phyloP scores from a whole-genome alignment of 2,113 vertebrate species.

The Boleophthalmus pectinirostris region DNA sequence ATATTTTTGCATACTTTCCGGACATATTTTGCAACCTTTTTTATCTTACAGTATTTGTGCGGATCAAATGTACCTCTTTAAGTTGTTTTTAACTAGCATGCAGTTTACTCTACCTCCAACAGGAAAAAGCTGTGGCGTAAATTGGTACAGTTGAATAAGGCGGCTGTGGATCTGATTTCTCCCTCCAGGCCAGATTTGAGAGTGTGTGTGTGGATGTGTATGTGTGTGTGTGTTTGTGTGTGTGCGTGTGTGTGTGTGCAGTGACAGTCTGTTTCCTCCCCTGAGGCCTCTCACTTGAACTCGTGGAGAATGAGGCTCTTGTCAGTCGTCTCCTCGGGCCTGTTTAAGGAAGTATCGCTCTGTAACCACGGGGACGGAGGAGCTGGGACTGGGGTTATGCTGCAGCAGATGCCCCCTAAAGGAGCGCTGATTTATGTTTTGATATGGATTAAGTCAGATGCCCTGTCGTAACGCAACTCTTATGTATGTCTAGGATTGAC shows the following conservation, averaged over 20 bases:
- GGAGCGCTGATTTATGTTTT: not conserved
- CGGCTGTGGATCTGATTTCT: slow-evolving; percentile 49
- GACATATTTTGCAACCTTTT: not conserved
- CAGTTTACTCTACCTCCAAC: slow-evolving; percentile 8
- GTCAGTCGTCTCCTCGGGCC: slow-evolving; percentile 68
- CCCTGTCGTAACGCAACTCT: not conserved
- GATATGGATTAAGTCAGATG: not conserved
- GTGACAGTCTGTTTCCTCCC: slow-evolving; percentile 65
- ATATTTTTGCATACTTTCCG: not conserved
- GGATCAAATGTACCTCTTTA: not conserved
- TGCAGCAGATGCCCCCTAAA: slow-evolving; percentile 15
- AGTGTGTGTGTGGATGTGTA: slow-evolving; percentile 41
- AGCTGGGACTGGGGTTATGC: slow-evolving; percentile 40
- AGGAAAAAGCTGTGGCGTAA: slow-evolving; percentile 9
- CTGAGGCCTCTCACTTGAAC: slow-evolving; percentile 67
- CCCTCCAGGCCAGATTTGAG: slow-evolving; percentile 38
- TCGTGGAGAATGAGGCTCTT: slow-evolving; percentile 66
- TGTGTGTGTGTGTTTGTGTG: slow-evolving; percentile 25
- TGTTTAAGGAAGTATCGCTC: slow-evolving; percentile 69
- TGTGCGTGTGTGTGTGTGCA: slow-evolving; percentile 33
- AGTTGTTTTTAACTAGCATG: not conserved
- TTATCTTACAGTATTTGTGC: not conserved
- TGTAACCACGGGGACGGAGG: slow-evolving; percentile 40
- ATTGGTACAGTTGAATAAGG: slow-evolving; percentile 20
- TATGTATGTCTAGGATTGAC: not conserved